phyloP scores from a whole-genome alignment of 2,113 vertebrate species.

The Hippocampus zosterae region DNA sequence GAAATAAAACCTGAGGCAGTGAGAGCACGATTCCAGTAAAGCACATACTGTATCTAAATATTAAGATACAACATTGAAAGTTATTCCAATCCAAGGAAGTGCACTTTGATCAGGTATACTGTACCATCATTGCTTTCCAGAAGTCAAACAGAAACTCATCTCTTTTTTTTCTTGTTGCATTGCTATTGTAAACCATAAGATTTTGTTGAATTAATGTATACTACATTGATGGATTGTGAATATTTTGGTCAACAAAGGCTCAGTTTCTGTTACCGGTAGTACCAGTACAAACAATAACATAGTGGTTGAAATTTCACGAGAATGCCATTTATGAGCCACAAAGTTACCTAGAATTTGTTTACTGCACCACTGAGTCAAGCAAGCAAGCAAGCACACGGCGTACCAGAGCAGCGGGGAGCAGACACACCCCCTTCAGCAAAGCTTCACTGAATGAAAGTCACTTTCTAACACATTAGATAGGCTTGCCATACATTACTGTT shows the following conservation, averaged over 20 bases:
- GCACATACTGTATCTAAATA: not conserved
- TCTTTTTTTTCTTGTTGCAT: not conserved
- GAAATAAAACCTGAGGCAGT: conserved; percentile 1
- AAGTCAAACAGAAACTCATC: not conserved
- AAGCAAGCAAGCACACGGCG: conserved; percentile 52
- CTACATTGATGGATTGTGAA: not conserved
- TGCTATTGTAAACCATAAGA: not conserved
- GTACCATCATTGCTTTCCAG: not conserved
- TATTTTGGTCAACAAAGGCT: not conserved
- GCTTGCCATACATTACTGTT: not conserved
- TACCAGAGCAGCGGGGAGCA: conserved; percentile 29
- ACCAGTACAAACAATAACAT: not conserved
- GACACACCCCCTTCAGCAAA: conserved; percentile 20
- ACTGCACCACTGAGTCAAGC: conserved; percentile 10
- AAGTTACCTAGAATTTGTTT: not conserved
- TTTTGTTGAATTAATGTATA: not conserved
- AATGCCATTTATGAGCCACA: not conserved
- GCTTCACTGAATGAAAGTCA: conserved; percentile 7
- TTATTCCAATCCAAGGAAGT: not conserved
- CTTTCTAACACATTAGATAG: not conserved
- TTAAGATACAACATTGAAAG: conserved; percentile 1
- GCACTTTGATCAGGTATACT: too few relatives aligned
- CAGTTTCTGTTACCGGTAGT: not conserved
- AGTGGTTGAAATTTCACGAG: not conserved
- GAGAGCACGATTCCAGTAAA: not conserved